phyloP scores from a whole-genome alignment of 2,888 invertebrate genomes.

The Orthonevra nobilis region DNA sequence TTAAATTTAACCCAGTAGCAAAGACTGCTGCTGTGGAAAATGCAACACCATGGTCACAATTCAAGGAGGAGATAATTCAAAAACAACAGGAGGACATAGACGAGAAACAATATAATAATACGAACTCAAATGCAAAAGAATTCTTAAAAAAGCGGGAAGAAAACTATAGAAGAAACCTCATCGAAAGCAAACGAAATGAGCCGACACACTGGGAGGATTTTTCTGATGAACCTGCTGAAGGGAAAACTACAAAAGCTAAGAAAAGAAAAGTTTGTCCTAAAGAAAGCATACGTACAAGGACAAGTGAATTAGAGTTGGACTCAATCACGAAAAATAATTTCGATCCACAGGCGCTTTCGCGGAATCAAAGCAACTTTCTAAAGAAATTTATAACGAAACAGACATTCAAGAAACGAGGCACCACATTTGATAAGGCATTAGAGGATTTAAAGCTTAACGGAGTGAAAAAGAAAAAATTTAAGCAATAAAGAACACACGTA shows the following conservation, averaged over 20 bases:
- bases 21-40: slow-evolving; percentile 50
- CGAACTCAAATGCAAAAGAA: slow-evolving; percentile 63
- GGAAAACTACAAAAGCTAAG: background rate
- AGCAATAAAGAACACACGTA: slow-evolving; percentile 25
- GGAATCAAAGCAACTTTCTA: slow-evolving; percentile 72
- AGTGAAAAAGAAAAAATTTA: slow-evolving; percentile 23
- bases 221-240: slow-evolving; percentile 56
- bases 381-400: slow-evolving; percentile 71
- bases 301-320: background rate
- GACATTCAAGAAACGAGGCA: no score
- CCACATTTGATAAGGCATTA: slow-evolving; percentile 47
- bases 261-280: background rate
- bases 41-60: slow-evolving; percentile 76
- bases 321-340: slow-evolving; percentile 50
- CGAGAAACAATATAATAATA: background rate
- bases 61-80: slow-evolving; percentile 74
- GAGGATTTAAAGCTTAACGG: slow-evolving; percentile 57
- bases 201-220: slow-evolving; percentile 76
- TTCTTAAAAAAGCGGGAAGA: slow-evolving; percentile 73
- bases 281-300: background rate
- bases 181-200: slow-evolving; percentile 73
- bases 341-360: slow-evolving; percentile 70
- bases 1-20: slow-evolving; percentile 73
- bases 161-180: slow-evolving; percentile 74
- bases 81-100: slow-evolving; percentile 71